Conservation (phyloP, 2,888 invertebrate species). For the Monochamus alternatus region DNA sequence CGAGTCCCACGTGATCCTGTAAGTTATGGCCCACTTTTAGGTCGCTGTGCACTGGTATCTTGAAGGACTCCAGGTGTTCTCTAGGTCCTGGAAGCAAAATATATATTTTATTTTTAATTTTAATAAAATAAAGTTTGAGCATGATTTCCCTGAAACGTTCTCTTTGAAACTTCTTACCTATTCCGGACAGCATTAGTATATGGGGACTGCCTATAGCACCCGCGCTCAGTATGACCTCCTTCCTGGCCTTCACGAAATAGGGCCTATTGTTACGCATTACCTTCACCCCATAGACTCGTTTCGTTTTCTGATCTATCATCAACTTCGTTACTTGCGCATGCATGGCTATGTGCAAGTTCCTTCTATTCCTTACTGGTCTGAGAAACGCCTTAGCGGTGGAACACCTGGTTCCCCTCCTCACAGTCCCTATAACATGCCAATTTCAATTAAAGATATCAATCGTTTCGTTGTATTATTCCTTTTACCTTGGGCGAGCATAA, state of each 20-base stretch:
- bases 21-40: constrained; percentile 87
- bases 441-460: neutral
- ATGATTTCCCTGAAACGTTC: no score
- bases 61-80: constrained; percentile 81
- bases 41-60: constrained; percentile 83
- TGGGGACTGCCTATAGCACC: constrained; percentile 93
- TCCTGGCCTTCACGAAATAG: constrained; percentile 80
- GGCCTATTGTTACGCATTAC: constrained; percentile 79
- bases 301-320: constrained; percentile 79
- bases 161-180: constrained; percentile 64
- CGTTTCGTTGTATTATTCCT: no score
- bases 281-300: constrained; percentile 84
- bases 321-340: constrained; percentile 82
- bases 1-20: constrained; percentile 91
- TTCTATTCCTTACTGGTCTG: constrained; percentile 83
- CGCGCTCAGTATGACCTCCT: constrained; percentile 89
- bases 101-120: no score
- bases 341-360: constrained; percentile 86
- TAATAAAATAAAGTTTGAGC: no score
- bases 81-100: constrained; percentile 75
- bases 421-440: constrained; percentile 63
- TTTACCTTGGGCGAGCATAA: constrained; percentile 88
- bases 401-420: constrained; percentile 87
- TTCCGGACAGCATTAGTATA: constrained; percentile 91
- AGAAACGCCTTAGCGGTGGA: constrained; percentile 92